These are phyloP conservation scores for Brachionus manjavacas DNA, from an alignment of 1,140 invertebrate species.

Conservation along the genomic window DNA sequence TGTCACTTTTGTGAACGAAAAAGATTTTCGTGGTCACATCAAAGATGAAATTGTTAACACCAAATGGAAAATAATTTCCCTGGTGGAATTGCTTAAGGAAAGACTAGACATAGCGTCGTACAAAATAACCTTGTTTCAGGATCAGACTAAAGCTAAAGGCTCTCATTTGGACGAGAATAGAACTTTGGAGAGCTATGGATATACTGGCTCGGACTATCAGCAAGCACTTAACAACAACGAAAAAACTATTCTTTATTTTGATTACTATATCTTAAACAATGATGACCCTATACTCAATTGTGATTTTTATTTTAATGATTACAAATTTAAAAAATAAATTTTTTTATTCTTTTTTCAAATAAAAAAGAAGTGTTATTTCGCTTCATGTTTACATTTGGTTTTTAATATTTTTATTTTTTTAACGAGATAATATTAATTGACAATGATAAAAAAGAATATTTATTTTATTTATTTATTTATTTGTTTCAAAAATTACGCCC, in stretches of 20 bases:
- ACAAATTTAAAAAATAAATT: constrained; percentile 33
- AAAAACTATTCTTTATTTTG: constrained; percentile 15
- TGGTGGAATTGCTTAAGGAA: constrained; percentile 20
- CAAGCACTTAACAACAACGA: neutral
- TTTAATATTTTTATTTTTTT: no score
- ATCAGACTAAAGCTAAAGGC: neutral
- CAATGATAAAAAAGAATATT: no score
- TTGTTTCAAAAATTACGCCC: no score
- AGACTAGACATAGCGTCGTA: neutral
- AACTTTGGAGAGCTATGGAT: constrained; percentile 18
- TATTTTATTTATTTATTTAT: no score
- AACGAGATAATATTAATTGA: no score
- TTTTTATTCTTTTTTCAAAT: no score
- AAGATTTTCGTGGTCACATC: constrained; percentile 13
- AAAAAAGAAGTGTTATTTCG: no score
- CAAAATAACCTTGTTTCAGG: neutral
- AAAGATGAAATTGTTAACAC: constrained; percentile 17
- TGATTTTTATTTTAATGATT: constrained; percentile 42
- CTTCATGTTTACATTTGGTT: no score
- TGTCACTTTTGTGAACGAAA: constrained; percentile 1
- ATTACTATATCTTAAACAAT: constrained; percentile 2
- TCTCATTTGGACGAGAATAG: constrained; percentile 11
- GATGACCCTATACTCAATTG: constrained; percentile 39
- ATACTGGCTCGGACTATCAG: neutral
- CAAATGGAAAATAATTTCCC: neutral